phyloP scores from a whole-genome alignment of 2,888 invertebrate species.

The Brachycybe producta region DNA sequence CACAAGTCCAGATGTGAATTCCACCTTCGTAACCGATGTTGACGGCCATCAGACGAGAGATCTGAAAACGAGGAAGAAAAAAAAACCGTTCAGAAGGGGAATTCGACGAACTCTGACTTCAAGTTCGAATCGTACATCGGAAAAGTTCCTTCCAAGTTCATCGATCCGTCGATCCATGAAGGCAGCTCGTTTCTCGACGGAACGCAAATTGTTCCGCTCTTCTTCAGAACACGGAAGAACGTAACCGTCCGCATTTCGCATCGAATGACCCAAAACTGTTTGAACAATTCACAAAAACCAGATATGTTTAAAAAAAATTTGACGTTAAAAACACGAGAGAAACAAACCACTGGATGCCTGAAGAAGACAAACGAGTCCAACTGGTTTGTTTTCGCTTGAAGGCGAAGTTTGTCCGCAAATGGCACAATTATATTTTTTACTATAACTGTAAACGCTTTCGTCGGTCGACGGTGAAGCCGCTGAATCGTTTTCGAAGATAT shows the following conservation, averaged over 20 bases:
- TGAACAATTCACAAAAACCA: constrained; percentile 5
- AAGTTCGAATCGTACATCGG: constrained; percentile 42
- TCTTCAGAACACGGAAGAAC: constrained; percentile 50
- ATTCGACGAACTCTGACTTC: not conserved
- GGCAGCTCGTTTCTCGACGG: constrained; percentile 19
- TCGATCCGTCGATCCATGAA: constrained; percentile 65
- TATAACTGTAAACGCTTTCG: constrained; percentile 30
- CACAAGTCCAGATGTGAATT: constrained; percentile 87
- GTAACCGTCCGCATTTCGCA: constrained; percentile 40
- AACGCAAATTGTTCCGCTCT: constrained; percentile 34
- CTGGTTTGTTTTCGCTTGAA: constrained; percentile 65
- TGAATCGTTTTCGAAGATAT: constrained; percentile 28
- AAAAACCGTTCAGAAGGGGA: not conserved
- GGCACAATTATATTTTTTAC: constrained; percentile 75
- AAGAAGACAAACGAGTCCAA: constrained; percentile 81
- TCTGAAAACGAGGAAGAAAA: constrained; percentile 35
- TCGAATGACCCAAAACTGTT: constrained; percentile 57
- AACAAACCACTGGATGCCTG: constrained; percentile 26
- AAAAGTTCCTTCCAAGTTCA: constrained; percentile 61
- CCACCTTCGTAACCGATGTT: constrained; percentile 82
- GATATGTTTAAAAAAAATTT: not conserved
- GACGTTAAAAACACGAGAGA: not conserved
- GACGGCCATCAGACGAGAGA: constrained; percentile 64
- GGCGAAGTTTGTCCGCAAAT: constrained; percentile 86
- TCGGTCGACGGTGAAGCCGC: constrained; percentile 15